Base-by-base conservation (phyloP, 2,113 vertebrate genomes). In the Zosterops borbonicus region DNA sequence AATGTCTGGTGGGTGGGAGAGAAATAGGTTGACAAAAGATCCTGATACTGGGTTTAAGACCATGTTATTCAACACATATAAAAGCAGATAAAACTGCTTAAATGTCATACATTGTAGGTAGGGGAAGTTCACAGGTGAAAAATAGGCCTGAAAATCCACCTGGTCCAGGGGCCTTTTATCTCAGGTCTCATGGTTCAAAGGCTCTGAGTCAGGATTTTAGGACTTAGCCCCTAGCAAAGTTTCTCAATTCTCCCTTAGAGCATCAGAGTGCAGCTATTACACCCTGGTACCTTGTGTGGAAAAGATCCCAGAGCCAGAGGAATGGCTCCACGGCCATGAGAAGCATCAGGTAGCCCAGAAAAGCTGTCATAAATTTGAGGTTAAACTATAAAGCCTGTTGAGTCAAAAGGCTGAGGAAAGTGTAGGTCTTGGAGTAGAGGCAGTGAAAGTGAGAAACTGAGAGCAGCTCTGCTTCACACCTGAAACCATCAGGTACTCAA, bases 91-190 rank as follows among this genome's bases (percentile, higher is more conserved):
- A 67, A 75, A 55, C 21, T 46, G 25, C 6, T 17, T 55, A 31
- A 1, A 1, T 39, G 9, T 59, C 52, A 20, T 41, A 37, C 0
- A 7, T 5, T 69, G 9, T 31, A 67, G 11, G 12, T 14, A 81
- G 56, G 24, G 21, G 35, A 92, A 69, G 21, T 65, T 77, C 49
- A 74, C 9, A 47, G 11, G 27, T 55, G 44, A 83, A 80, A 94
- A 90, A 9, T 0, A 70, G 60, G 46, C 17, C 6, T 5, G 12
- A 1, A 71, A 81, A 63, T 87, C 21, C 24, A 41, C 33, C 19
- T 0, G 0, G 58, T 53, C 17, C 5, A 23, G 6, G 41, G 17
- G 27, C 60, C 19, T 25, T 87, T 74, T 71, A 67, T 20, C 55
- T 39, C 16, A 4, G 7, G 21, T 76, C 15, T 87, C n/a, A 49